These are phyloP conservation scores for Encarsia formosa DNA, from an alignment of 2,888 invertebrate genomes.

Conservation along the genomic window DNA sequence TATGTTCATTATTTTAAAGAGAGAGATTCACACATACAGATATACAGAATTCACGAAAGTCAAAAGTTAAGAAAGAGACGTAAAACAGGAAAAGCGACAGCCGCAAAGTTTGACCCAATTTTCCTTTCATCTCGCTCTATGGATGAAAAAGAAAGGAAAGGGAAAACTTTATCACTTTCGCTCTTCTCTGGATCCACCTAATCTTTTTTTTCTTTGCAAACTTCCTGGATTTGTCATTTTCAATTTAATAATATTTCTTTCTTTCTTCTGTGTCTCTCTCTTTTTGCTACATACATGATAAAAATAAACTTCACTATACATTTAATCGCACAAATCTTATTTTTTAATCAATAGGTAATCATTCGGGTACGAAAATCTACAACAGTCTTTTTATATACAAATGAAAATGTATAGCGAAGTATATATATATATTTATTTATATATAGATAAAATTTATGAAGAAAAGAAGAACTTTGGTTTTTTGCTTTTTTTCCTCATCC, in stretches of 20 bases:
- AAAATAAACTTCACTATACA: slow-evolving; percentile 47
- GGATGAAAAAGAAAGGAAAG: not conserved
- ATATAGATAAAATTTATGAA: slow-evolving; percentile 20
- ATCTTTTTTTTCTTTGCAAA: too few species aligned
- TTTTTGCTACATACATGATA: slow-evolving; percentile 40
- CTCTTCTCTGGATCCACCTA: not conserved
- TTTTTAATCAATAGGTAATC: slow-evolving; percentile 2
- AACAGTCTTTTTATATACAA: too few species aligned
- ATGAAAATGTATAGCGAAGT: too few species aligned
- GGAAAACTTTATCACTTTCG: slow-evolving; percentile 6
- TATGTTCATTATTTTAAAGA: slow-evolving; percentile 1
- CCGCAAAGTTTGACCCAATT: slow-evolving; percentile 9
- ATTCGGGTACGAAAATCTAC: slow-evolving; percentile 33
- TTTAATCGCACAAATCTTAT: slow-evolving; percentile 37
- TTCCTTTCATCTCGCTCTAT: not conserved
- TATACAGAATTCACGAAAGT: not conserved
- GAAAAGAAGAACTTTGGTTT: slow-evolving; percentile 25
- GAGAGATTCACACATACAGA: not conserved
- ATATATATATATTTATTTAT: slow-evolving; percentile 44
- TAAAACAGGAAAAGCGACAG: not conserved
- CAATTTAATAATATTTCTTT: not conserved
- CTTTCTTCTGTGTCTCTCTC: not conserved
- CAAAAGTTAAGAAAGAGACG: not conserved
- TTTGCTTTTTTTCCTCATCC: slow-evolving; percentile 20
- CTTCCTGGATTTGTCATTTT: not conserved